These are phyloP conservation scores for Nomada ferruginata DNA, from an alignment of 2,888 invertebrate species.

Conservation along the genomic window DNA sequence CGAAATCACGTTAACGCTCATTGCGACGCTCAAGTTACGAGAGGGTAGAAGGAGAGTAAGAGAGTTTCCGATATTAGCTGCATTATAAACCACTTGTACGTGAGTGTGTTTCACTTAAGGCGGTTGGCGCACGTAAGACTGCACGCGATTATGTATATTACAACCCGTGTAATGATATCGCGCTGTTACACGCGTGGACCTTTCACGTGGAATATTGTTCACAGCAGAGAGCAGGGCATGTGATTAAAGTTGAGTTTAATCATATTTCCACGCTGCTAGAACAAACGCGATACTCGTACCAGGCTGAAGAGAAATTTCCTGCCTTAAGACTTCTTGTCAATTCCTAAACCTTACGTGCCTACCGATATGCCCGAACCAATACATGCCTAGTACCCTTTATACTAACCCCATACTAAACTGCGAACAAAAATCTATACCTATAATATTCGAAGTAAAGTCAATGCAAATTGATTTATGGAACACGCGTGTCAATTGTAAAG, in stretches of 20 bases:
- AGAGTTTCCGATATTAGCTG: conserved; percentile 60
- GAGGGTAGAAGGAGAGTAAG: conserved; percentile 15
- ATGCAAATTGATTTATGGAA: too few species aligned
- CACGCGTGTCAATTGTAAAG: too few species aligned
- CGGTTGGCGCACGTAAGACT: conserved; percentile 30
- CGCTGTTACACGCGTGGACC: conserved; percentile 5
- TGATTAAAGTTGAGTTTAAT: conserved; percentile 59
- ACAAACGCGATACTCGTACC: conserved; percentile 22
- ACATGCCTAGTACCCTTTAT: too few species aligned
- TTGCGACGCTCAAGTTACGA: conserved; percentile 35
- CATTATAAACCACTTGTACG: conserved; percentile 60
- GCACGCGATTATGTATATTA: conserved; percentile 24
- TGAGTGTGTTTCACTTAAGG: conserved; percentile 51
- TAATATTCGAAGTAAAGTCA: too few species aligned
- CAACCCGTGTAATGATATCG: conserved; percentile 6
- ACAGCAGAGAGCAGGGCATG: conserved; percentile 2
- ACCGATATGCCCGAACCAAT: too few species aligned
- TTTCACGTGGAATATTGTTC: conserved; percentile 27
- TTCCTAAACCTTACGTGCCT: not conserved
- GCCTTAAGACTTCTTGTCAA: conserved; percentile 12
- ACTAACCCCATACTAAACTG: too few species aligned
- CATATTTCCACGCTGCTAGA: conserved; percentile 27
- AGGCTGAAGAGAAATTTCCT: conserved; percentile 23
- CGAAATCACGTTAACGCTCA: conserved; percentile 42
- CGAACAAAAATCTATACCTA: too few species aligned